These are phyloP conservation scores for Vespertilio murinus DNA, from an alignment of 2,797 vertebrate species.

Conservation along the genomic window DNA sequence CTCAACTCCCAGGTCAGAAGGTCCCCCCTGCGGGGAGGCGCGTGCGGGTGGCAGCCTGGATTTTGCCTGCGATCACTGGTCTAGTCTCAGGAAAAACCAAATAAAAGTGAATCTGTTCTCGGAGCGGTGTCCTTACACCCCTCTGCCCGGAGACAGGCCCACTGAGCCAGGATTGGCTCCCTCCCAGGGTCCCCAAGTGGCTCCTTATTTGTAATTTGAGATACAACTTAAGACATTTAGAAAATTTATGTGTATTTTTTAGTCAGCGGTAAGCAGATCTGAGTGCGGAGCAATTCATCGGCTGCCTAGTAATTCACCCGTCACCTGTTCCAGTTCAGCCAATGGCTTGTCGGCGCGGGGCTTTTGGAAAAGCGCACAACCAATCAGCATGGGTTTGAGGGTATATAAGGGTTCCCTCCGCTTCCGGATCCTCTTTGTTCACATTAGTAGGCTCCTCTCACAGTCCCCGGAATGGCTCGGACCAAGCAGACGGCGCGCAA, in stretches of 20 bases:
- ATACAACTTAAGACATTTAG: not conserved
- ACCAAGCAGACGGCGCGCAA: too few species aligned
- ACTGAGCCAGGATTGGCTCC: not conserved
- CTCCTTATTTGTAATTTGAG: not conserved
- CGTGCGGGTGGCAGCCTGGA: not conserved
- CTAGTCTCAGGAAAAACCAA: not conserved
- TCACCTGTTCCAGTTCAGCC: not conserved
- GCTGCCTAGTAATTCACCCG: not conserved
- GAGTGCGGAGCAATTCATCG: not conserved
- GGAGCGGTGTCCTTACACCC: not conserved
- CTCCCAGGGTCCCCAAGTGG: not conserved
- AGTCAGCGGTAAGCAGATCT: too few species aligned
- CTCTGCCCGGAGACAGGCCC: not conserved
- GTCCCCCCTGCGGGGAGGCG: not conserved
- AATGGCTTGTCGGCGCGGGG: slow-evolving; percentile 55
- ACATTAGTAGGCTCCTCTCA: accelerated
- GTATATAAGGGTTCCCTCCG: not conserved
- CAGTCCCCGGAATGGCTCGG: accelerated
- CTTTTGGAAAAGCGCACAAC: slow-evolving; percentile 16
- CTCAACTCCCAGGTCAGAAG: not conserved
- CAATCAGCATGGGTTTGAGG: slow-evolving; percentile 50
- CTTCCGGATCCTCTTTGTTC: accelerated
- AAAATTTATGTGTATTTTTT: not conserved
- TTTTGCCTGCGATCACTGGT: not conserved
- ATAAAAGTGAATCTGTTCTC: not conserved